A percentile compares a stretch with the other conserved stretches of the same genome.
Evolutionary conservation across 2,113 vertebrate genomes (phyloP).

Genomic region (Sterrhoptilus dennistouni): DNA sequence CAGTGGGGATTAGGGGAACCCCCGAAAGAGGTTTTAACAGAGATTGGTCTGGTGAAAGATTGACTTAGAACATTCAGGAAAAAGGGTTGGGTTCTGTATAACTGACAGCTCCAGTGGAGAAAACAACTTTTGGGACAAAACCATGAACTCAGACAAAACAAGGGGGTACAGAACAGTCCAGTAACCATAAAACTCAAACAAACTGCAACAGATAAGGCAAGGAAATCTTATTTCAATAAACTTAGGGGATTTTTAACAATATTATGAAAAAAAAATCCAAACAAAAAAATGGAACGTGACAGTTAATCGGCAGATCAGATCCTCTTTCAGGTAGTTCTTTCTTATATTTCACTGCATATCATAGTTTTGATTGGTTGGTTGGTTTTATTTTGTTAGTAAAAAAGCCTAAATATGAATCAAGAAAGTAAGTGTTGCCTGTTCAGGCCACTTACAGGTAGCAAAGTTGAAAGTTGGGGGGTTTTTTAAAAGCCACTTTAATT

Average conservation of each 20-base stretch:
- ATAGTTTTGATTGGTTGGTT: background rate
- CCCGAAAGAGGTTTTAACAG: too few relatives aligned
- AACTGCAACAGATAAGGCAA: background rate
- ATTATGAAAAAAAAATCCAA: background rate
- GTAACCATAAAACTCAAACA: too few relatives aligned
- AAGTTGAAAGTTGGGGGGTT: background rate
- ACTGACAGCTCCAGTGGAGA: too few relatives aligned
- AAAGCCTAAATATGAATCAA: background rate
- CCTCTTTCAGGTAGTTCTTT: background rate
- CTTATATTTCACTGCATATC: background rate
- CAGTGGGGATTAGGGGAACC: too few relatives aligned
- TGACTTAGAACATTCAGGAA: too few relatives aligned
- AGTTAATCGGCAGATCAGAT: background rate
- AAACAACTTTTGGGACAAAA: too few relatives aligned
- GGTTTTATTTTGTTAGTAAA: background rate
- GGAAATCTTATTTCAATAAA: background rate
- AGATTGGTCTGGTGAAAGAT: too few relatives aligned
- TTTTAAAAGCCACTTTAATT: constrained; percentile 21
- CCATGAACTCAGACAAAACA: too few relatives aligned
- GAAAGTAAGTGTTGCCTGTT: background rate
- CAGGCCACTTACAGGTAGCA: background rate
- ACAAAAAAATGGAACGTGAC: background rate
- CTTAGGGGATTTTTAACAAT: background rate
- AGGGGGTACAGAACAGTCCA: too few relatives aligned
- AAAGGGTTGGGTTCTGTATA: too few relatives aligned